Base-by-base conservation (phyloP, 2,888 invertebrate species). In the Brachypterus glaber region DNA sequence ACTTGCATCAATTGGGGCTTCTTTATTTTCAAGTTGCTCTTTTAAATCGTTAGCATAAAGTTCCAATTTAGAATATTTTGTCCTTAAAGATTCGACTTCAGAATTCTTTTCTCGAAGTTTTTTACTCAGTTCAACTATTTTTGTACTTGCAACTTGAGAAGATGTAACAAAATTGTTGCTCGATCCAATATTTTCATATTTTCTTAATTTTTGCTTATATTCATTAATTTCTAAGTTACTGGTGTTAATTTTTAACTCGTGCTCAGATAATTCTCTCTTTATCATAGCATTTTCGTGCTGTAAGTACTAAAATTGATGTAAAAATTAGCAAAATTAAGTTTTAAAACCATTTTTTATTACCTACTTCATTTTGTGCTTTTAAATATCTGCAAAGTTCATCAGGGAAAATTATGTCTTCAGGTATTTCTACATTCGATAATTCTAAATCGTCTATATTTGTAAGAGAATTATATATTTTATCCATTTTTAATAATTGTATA, bases 41-140 rank as follows among this genome's bases (percentile, higher is more conserved):
- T 52, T 49, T 5, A 71, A 53, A 41, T 70, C 67, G 48, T 69
- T 62, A 11, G 75, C 53, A 52, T 69, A 69, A 37, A 67, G 56
- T 57, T 76, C 73, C 3, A 77, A 52, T 35, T 66, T 66, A 4
- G 73, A 67, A 44, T 70, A 76, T 58, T 72, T 77, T 1, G 74
- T 72, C 59, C 74, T 77, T 30, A 70, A 68, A 2, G 69, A 58
- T 59, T 76, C 77, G 9, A 77, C 52, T 63, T 80, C 78, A 0
- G 76, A 69, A 2, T 71, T 73, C 40, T 77, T 69, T 48, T 80
- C 78, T 18, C 79, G 64, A 33, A 78, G 72, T 54, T 76, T 77
- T 57, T 77, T 79, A 49, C 76, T 78, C 4, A 81, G 62, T 37
- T 80, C 79, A 1, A 79, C 71, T 40, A 81, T 74, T 64, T 79